Conservation (phyloP, 2,113 vertebrate species). For the Atractosteus spatula region DNA sequence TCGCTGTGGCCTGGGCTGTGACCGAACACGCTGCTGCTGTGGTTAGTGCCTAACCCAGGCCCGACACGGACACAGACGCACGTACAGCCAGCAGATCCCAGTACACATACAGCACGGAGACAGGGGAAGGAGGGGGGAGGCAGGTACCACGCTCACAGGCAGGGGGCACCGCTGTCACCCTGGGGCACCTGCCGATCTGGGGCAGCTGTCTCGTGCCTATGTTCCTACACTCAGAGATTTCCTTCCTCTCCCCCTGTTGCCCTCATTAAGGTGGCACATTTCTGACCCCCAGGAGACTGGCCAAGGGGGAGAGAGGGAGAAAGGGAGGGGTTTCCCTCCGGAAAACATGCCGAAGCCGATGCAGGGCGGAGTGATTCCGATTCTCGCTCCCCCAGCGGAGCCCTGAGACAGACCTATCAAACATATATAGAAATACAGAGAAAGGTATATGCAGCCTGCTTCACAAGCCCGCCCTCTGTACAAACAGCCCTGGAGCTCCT, state of each 20-base stretch:
- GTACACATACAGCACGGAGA: slow-evolving; percentile 4
- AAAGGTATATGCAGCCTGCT: slow-evolving; percentile 1
- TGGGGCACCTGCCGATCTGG: slow-evolving; percentile 39
- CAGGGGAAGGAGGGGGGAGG: neutral
- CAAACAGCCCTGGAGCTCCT: too few relatives aligned
- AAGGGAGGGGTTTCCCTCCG: neutral
- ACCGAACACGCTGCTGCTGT: too few relatives aligned
- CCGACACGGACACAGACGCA: slow-evolving; percentile 24
- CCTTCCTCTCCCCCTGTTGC: too few relatives aligned
- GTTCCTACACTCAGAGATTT: too few relatives aligned
- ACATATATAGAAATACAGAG: too few relatives aligned
- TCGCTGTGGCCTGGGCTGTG: too few relatives aligned
- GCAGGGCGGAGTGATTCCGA: too few relatives aligned
- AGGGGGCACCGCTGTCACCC: slow-evolving; percentile 44
- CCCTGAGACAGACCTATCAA: slow-evolving; percentile 17
- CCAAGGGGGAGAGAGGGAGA: slow-evolving; percentile 31
- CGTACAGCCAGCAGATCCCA: neutral
- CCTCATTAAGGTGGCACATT: too few relatives aligned
- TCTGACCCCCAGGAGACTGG: too few relatives aligned
- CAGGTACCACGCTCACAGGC: slow-evolving; percentile 28
- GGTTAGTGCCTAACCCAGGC: slow-evolving; percentile 15
- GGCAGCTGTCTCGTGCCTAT: slow-evolving; percentile 32
- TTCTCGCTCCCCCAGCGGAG: too few relatives aligned
- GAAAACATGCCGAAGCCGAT: too few relatives aligned
- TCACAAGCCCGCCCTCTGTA: too few relatives aligned